Base-by-base conservation (phyloP, 2,888 invertebrate species). In the Thecocarcelia acutangulata region DNA sequence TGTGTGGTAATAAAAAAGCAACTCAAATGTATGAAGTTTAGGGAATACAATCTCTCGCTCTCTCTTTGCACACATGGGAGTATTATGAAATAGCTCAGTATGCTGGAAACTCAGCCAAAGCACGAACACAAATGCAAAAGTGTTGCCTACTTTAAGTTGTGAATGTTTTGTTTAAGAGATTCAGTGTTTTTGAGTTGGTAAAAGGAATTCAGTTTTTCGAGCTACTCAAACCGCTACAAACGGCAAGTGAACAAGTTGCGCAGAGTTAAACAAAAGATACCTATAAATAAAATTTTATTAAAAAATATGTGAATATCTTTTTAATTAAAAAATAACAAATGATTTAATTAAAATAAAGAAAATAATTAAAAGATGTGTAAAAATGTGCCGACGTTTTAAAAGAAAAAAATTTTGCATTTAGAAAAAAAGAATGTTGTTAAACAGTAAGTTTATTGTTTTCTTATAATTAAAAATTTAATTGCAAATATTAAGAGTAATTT, bases 201-300 rank as follows among this genome's bases (percentile, higher is more conserved):
- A 15, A 63, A 64, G 73, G 58, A 75, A 80, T 66, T 87, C 83
- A 89, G 87, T 87, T 84, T 85, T 83, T 83, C 85, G 86, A 87
- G 87, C 80, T 78, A 85, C 85, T 89, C 86, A 84, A 85, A 84
- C 85, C 85, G 89, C 54, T 50, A 81, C 80, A 83, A 83, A 33
- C 33, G 33, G 33, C 33, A 33, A 8, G 33, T 8, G 9, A 33
- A 9, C 3, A 33, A 33, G 33, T 33, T 33, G 3, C 33, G 33
- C 6, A 33, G 33, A 9, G 5, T 33, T 33, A 33, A 33, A 33
- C 33, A 28, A 28, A 28, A 28, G 3, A 19, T 19, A 48, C 5
- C 50, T 19, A 40, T 15, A 56, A 52, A 78, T 37, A 24, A 12
- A 8, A n/a, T 5, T 75, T 33, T 17, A 50, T 52, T 11, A n/a